These are phyloP conservation scores for Pachyrhynchus sulphureomaculatus DNA, from an alignment of 1,140 invertebrate species.

Conservation along the genomic window DNA sequence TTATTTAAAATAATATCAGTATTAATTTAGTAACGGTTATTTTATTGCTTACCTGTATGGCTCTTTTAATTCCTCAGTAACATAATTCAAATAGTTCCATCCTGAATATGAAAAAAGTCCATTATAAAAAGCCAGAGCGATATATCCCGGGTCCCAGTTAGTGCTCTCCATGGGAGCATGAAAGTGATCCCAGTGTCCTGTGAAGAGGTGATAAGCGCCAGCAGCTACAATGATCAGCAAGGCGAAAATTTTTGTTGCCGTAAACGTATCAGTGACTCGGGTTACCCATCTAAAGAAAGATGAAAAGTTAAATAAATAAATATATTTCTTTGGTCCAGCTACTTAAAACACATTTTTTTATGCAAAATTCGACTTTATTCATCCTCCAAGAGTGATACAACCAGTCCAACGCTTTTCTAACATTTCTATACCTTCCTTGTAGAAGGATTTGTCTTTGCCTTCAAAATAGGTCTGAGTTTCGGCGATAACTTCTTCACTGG, in stretches of 20 bases:
- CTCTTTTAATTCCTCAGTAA: conserved; percentile 91
- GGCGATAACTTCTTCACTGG: no score
- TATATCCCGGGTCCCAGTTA: conserved; percentile 70
- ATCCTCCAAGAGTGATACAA: no score
- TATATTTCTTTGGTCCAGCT: no score
- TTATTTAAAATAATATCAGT: no score
- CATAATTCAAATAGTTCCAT: conserved; percentile 89
- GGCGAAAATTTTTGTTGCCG: conserved; percentile 89
- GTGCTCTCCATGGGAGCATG: conserved; percentile 76
- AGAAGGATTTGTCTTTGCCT: no score
- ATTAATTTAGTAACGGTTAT: not conserved
- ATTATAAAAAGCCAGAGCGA: conserved; percentile 91
- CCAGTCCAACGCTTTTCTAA: no score
- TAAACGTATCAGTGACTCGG: conserved; percentile 90
- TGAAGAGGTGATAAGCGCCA: conserved; percentile 70
- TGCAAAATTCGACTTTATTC: no score
- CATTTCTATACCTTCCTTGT: no score
- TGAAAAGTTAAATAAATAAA: no score
- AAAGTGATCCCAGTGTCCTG: conserved; percentile 72
- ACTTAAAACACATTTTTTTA: no score
- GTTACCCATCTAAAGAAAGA: conserved; percentile 56
- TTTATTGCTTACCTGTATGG: conserved; percentile 72
- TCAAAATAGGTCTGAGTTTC: no score
- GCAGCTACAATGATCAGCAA: conserved; percentile 84
- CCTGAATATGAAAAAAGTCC: conserved; percentile 98